Base-by-base conservation (phyloP, 2,888 invertebrate genomes). In the Apotomis turbidana region DNA sequence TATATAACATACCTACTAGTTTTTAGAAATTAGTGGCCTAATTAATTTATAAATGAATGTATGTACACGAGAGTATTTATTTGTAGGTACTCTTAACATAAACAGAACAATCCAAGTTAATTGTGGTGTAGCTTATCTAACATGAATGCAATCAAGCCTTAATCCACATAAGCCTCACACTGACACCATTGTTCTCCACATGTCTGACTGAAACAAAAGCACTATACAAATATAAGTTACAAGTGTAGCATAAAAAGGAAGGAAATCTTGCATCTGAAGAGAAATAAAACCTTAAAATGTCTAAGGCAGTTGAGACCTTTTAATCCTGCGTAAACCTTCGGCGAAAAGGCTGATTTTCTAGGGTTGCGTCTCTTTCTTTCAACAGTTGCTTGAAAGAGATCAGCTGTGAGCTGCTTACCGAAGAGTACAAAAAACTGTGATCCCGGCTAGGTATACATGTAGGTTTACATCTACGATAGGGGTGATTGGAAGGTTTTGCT, bases 301-400 rank as follows among this genome's bases (percentile, higher is more conserved):
- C 10, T 44, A 12, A 54, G 12, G 4, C 6, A 4, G 3, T 55
- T 55, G 38, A 15, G 0, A 41, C 64, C 54, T 55, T 64, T 64
- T 64, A 64, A 64, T 44, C 64, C 54, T 64, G 64, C 64, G 44
- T 55, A 41, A 52, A 38, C 51, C 52, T 49, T 9, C 49, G 49
- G 49, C 49, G 10, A 63, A 36, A 15, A 15, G n/a, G 38, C 13
- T 10, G 63, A 54, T 62, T 51, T 62, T 27, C 63, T 41, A 10
- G 5, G 12, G 54, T 15, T 55, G 44, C 44, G 4, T 55, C 27
- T 44, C 64, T 44, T 44, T 44, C 54, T 3, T 44, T 12, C 8
- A 44, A 64, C 15, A 10, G 41, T 4, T 5, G 64, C 36, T 4
- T 54, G 52, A 15, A 63, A 41, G 63, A 54, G 52, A 38, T 13